Conservation (phyloP, 2,888 invertebrate species). For the Agrochola litura region DNA sequence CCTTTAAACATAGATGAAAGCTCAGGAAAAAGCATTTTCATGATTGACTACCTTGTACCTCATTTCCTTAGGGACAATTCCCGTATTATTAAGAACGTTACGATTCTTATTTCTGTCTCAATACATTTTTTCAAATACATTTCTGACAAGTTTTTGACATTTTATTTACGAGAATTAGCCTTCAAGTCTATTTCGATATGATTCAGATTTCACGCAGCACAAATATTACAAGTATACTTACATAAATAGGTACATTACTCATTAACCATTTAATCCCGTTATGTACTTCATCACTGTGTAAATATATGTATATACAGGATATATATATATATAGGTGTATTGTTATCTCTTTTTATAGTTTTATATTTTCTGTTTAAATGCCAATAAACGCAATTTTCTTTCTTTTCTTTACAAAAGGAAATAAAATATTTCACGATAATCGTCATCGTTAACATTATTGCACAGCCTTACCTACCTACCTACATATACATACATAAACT, state of each 20-base stretch:
- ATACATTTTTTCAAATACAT: too few species aligned
- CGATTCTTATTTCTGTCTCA: not conserved
- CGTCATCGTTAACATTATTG: slow-evolving; percentile 35
- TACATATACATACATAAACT: too few species aligned
- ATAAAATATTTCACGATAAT: slow-evolving; percentile 21
- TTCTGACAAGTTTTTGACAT: too few species aligned
- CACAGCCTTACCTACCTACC: too few species aligned
- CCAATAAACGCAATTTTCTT: too few species aligned
- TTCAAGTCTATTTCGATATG: too few species aligned
- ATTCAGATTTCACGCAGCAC: not conserved
- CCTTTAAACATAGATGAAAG: not conserved
- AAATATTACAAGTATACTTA: not conserved
- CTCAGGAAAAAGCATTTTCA: not conserved
- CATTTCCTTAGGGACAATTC: not conserved
- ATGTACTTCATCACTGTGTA: not conserved
- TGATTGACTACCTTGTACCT: not conserved
- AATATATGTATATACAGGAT: too few species aligned
- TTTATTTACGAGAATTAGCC: too few species aligned
- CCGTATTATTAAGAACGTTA: not conserved
- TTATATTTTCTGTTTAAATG: too few species aligned
- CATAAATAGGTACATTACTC: not conserved
- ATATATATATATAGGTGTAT: too few species aligned
- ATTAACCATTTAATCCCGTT: not conserved
- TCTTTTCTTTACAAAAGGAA: slow-evolving; percentile 1
- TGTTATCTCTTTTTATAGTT: too few species aligned